Evolutionary conservation across 2,113 vertebrate genomes (phyloP).

Genomic region (Myodes glareolus): DNA sequence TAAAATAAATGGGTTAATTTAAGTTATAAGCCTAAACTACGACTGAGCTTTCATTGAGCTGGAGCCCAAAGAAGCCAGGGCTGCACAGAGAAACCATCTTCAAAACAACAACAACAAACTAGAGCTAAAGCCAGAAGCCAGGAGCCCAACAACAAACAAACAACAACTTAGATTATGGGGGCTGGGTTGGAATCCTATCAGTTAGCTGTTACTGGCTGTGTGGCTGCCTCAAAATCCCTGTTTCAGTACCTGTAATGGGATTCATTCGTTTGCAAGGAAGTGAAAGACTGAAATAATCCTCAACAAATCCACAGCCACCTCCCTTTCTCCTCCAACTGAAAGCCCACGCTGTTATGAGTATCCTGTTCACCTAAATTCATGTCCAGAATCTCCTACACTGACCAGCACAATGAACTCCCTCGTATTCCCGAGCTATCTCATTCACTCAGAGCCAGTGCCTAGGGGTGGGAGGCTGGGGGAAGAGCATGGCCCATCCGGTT

Average conservation of each 20-base stretch:
- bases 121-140: not conserved
- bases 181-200: not conserved
- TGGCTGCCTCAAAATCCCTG: not conserved
- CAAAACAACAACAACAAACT: not conserved
- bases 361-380: not conserved
- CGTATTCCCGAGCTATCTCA: not conserved
- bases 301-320: not conserved
- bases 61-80: not conserved
- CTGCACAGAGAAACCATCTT: not conserved
- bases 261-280: not conserved
- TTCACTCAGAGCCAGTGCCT: not conserved
- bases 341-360: not conserved
- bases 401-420: not conserved
- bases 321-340: not conserved
- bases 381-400: not conserved
- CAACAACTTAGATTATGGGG: not conserved
- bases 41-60: too few species aligned
- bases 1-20: too few species aligned
- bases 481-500: not conserved
- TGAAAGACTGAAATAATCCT: not conserved
- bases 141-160: not conserved
- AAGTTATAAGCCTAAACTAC: too few species aligned
- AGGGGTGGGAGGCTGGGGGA: not conserved
- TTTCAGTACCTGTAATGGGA: not conserved
- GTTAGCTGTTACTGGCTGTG: not conserved